Evolutionary conservation across 2,888 invertebrate genomes (phyloP), one percentile per base, ranked within the genome.

Genomic region (Poecilobothrus nobilitatus): DNA sequence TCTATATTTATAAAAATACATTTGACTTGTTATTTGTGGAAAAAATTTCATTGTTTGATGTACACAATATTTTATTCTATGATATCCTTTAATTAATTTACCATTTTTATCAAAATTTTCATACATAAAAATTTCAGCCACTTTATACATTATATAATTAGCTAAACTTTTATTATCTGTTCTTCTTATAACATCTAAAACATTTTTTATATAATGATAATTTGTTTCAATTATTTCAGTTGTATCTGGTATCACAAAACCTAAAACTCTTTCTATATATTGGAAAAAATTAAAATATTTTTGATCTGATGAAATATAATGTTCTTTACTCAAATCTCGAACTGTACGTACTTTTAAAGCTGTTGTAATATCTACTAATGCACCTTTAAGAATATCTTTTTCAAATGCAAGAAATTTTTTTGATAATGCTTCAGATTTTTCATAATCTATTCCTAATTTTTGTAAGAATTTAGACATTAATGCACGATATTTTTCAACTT

Each of bases 131-230:
- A 33, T 33, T 64, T 67, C 20, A 20, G 64, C 66, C 15, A 64
- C 63, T 27, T 41, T 63, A 44, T 63, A 66, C 63, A 68, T 68
- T 18, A 68, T 68, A 34, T 68, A 68, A 66, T 68, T 68, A 15
- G 68, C 68, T 27, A 68, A 44, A 8, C 18, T 62, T 44, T 33
- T 66, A 62, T 68, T 62, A 15, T 63, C 20, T 34, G 66, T 63
- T 27, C 33, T 27, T 22, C 63, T 20, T 33, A 68, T 53, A 27
- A 68, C 53, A 33, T 66, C 63, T 12, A 66, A 22, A 15, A 68
- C 44, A 66, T 63, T 41, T 8, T 63, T 33, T 44, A 68, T 66
- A 53, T 66, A 68, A n/a, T 53, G 22, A 15, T 53, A 3, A 41
- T 66, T 66, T 20, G 41, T 44, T 63, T 66, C 41, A 21, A 37